Conservation (phyloP, 2,888 invertebrate species). For the Automeris io region DNA sequence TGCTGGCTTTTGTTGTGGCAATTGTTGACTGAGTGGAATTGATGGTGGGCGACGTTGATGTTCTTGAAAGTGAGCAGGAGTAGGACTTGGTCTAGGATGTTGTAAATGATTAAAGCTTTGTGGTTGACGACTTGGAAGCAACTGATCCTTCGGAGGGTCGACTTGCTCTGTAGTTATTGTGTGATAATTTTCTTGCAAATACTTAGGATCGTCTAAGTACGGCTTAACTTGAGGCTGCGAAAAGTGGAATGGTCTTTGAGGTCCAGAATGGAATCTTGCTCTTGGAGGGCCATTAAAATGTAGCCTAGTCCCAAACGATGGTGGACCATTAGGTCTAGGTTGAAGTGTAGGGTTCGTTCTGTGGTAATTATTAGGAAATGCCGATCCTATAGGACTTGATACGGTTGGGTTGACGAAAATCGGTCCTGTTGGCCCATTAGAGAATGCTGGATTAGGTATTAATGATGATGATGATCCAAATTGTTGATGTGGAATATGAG, state of each 20-base stretch:
- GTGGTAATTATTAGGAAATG: conserved; percentile 46
- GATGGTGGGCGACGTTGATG: conserved; percentile 47
- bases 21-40: conserved; percentile 59
- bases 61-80: conserved; percentile 52
- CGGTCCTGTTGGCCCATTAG: conserved; percentile 41
- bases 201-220: conserved; percentile 70
- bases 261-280: conserved; percentile 64
- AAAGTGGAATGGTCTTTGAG: conserved; percentile 72
- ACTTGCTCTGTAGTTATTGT: conserved; percentile 70
- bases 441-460: conserved; percentile 40
- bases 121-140: conserved; percentile 45
- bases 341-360: conserved; percentile 53
- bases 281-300: conserved; percentile 63
- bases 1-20: conserved; percentile 64
- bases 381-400: conserved; percentile 46
- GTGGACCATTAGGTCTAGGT: conserved; percentile 42
- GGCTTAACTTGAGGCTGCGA: conserved; percentile 49
- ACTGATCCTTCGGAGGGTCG: conserved; percentile 61
- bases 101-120: conserved; percentile 47
- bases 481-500: conserved; percentile 41
- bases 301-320: conserved; percentile 45
- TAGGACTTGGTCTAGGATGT: conserved; percentile 48
- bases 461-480: conserved; percentile 48
- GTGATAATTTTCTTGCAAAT: conserved; percentile 72
- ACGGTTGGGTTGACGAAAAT: conserved; percentile 40